Evolutionary conservation across 1,140 invertebrate species (phyloP), one percentile per base, ranked within the genome.

Genomic region (Diachasmimorpha longicaudata): DNA sequence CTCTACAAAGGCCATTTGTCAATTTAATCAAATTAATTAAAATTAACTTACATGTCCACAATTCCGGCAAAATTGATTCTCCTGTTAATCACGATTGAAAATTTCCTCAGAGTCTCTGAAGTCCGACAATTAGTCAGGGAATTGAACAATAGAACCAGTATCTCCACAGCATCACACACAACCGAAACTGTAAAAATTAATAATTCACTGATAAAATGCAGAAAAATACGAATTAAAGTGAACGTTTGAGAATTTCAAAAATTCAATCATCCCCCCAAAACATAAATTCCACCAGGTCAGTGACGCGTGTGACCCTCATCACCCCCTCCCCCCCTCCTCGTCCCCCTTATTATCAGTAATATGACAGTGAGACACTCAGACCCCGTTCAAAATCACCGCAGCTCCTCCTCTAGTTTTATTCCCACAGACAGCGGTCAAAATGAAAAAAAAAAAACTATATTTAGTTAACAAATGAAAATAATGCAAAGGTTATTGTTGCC

Each of bases 41-140:
- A 14, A 66, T 19, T 39, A 83, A 87, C 86, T 87, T 83, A 87
- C 86, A 87, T 87, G 86, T 87, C 86, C 86, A 87, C 85, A 70
- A 84, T 83, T 86, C 84, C 76, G 85, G 79, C 79, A 84, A 82
- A 80, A 85, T 85, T 80, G 85, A 85, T 81, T 78, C 79, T 81
- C 82, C 21, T 25, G 58, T 55, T 55, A 63, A 63, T 23, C 23
- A 63, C 19, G 39, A 42, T 4, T 13, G 2, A 11, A n/a, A 63
- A 19, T 52, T 52, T 19, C 48, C 14, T 52, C 48, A n/a, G n/a
- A n/a, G n/a, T 16, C 48, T 2, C 48, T 19, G n/a, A 52, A 52
- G 19, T 2, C 48, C 48, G 1, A 6, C 48, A 52, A 52, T 52
- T 52, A 4, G 4, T 14, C 39, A 42, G 39, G 11, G 4, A 13